Base-by-base conservation (phyloP, 2,888 invertebrate genomes). In the Torymus tubicola region DNA sequence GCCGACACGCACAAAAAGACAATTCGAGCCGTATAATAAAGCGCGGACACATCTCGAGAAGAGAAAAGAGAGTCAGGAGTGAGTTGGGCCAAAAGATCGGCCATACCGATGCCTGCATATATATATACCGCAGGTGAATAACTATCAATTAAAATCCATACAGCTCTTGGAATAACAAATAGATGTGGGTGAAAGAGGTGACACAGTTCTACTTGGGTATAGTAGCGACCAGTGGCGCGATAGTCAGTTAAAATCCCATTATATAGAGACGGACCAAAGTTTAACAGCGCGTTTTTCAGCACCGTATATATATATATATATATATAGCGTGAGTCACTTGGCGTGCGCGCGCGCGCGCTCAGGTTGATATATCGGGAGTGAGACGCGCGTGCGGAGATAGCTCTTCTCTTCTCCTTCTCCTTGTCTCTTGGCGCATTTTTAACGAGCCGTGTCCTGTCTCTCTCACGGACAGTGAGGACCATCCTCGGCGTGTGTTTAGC, bases 311-410 rank as follows among this genome's bases (percentile, higher is more conserved):
- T n/a, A n/a, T n/a, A n/a, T n/a, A n/a, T n/a, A n/a, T n/a, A n/a
- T n/a, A n/a, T n/a, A 8, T 42, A 8, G 8, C 5, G 8, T 42
- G 42, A 42, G 42, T 42, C 42, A 42, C 8, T 42, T 8, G 42
- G 8, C 42, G 42, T 5, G 42, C 42, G 42, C 42, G 42, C 42
- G 42, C 42, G 42, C 42, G 84, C 72, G 21, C 21, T 21, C 42
- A 83, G 71, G 78, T 86, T 89, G 89, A 89, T 89, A 89, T 88
- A 90, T 90, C 86, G 87, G 84, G 87, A 88, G 85, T 86, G 86
- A 86, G 85, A 74, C 76, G 76, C 78, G 42, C 70, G 75, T 80
- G 82, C 3, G 42, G 42, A 42, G 42, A 82, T 81, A 82, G 80
- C 68, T 61, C 71, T 2, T 2, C 21, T 5, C 61, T 70, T 50